Evolutionary conservation across 2,888 invertebrate species (phyloP).

Genomic region (Idaea straminata): DNA sequence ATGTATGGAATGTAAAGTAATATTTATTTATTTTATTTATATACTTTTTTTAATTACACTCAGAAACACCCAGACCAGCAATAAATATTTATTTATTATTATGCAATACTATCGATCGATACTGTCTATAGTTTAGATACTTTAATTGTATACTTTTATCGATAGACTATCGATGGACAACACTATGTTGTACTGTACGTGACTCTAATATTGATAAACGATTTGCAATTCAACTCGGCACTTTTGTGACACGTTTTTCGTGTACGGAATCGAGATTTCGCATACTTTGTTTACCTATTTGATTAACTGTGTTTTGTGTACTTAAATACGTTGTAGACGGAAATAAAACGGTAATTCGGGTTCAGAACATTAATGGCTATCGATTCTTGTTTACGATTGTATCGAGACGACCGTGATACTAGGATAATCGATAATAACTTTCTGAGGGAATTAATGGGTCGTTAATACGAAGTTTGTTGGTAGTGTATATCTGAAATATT

Average conservation of each 20-base stretch:
- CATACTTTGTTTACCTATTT: background rate
- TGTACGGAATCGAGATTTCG: background rate
- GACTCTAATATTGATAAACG: background rate
- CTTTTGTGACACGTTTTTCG: background rate
- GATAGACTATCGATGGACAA: too few species aligned
- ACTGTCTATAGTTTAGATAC: too few species aligned
- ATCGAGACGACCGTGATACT: background rate
- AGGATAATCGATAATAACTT: background rate
- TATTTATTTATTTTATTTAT: too few species aligned
- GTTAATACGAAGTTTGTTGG: too few species aligned
- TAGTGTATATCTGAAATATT: too few species aligned
- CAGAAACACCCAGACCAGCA: too few species aligned
- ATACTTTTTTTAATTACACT: too few species aligned
- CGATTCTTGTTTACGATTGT: background rate
- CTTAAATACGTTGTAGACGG: background rate
- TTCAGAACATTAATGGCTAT: background rate
- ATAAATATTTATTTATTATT: too few species aligned
- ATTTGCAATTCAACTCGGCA: background rate
- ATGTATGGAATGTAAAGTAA: too few species aligned
- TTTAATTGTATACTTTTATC: too few species aligned
- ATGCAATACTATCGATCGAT: too few species aligned
- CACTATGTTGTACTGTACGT: background rate
- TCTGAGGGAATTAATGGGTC: background rate
- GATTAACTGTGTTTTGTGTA: background rate
- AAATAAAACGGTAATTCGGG: background rate